These are phyloP conservation scores for Argopecten irradians DNA, from an alignment of 1,140 invertebrate species.

Conservation along the genomic window DNA sequence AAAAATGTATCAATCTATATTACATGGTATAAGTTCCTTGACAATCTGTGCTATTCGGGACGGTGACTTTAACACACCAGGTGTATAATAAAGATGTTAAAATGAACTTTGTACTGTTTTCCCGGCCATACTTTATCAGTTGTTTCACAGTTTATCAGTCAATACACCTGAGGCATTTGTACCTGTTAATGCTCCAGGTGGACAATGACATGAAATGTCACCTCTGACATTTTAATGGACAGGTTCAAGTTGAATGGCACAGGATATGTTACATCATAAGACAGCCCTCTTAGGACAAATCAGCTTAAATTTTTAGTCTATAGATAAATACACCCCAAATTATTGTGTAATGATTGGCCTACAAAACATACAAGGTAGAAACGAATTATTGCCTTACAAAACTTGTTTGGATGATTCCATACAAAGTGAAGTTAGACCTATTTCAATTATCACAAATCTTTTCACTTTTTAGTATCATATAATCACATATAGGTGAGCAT, in stretches of 20 bases:
- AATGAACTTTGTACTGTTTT: slow-evolving; percentile 20
- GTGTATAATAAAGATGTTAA: neutral
- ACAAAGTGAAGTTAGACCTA: too few relatives aligned
- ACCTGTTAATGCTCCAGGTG: neutral
- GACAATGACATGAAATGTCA: neutral
- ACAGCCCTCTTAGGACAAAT: neutral
- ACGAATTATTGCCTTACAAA: too few relatives aligned
- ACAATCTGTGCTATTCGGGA: neutral
- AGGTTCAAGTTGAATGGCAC: neutral
- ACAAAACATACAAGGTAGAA: too few relatives aligned
- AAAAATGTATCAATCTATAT: neutral
- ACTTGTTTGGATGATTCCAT: too few relatives aligned
- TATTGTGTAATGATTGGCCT: neutral
- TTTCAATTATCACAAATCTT: too few relatives aligned
- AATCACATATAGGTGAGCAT: too few relatives aligned
- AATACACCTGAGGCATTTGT: neutral
- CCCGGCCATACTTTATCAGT: neutral
- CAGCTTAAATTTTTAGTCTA: neutral
- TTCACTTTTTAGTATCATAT: too few relatives aligned
- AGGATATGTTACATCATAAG: slow-evolving; percentile 6
- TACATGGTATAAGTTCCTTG: neutral
- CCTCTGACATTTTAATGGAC: neutral
- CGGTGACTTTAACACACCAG: neutral
- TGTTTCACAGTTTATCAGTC: too few relatives aligned
- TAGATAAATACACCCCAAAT: neutral